A percentile compares a stretch with the other conserved stretches of the same genome.
phyloP scores from a whole-genome alignment of 1,140 invertebrate genomes.

The Zophobas morio region DNA sequence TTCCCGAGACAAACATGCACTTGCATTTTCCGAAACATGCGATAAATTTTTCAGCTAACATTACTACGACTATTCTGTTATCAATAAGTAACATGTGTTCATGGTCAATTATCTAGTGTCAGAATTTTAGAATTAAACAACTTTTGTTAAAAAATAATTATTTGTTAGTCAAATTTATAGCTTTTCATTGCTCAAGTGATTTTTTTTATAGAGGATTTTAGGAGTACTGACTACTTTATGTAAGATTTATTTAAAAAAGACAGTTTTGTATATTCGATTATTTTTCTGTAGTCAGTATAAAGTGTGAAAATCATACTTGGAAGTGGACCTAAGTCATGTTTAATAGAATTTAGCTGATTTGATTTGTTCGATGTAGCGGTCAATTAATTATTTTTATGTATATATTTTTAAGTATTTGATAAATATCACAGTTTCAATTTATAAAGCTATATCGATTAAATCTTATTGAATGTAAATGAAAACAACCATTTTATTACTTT shows the following conservation, averaged over 20 bases:
- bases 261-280: slow-evolving; percentile 40
- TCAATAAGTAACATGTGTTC: slow-evolving; percentile 14
- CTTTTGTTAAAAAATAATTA: neutral
- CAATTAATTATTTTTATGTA: slow-evolving; percentile 7
- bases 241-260: slow-evolving; percentile 22
- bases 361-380: slow-evolving; percentile 40
- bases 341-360: slow-evolving; percentile 18
- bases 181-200: slow-evolving; percentile 40
- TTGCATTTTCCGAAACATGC: no score
- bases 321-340: slow-evolving; percentile 53
- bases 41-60: no score
- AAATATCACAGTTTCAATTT: neutral
- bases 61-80: no score
- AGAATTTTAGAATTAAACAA: neutral
- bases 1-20: no score
- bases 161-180: slow-evolving; percentile 38
- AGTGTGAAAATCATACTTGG: slow-evolving; percentile 48
- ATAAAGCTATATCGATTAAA: slow-evolving; percentile 35
- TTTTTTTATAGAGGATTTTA: slow-evolving; percentile 20
- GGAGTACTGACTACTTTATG: slow-evolving; percentile 19
- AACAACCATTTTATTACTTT: slow-evolving; percentile 22
- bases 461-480: slow-evolving; percentile 14
- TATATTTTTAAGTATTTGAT: slow-evolving; percentile 29
- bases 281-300: slow-evolving; percentile 17
- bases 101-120: slow-evolving; percentile 24